Evolutionary conservation across 2,113 vertebrate genomes (phyloP), one percentile per base, ranked within the genome.

Genomic region (Machaerirhynchus nigripectus): DNA sequence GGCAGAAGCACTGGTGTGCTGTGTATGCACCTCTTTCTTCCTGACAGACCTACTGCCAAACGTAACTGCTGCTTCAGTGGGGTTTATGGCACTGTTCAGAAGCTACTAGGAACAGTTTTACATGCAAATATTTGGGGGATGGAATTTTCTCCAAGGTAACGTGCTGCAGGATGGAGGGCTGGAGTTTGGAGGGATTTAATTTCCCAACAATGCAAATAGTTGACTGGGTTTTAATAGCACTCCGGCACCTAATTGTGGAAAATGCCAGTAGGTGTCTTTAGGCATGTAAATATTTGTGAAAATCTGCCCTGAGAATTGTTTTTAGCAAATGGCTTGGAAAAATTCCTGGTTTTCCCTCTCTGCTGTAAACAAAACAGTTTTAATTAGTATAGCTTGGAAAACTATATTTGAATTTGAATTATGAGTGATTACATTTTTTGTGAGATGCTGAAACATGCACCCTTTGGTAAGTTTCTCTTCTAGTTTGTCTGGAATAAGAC

Each of bases 301-400:
- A 92, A 77, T 83, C 59, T 91, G 52, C 42, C 77, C 56, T 52
- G n/a, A 49, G 81, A 65, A 46, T 11, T 83, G 44, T 76, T 85
- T 87, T 85, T 75, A 90, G 71, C 15, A 88, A 92, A 86, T 3
- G 13, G 20, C n/a, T 90, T 88, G 71, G 92, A 85, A 89, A 94
- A 85, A 88, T 6, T n/a, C 22, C n/a, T 49, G 1, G 0, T 63
- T 83, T 76, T 83, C 40, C 23, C 20, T 46, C 67, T 71, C 21
- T 83, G 70, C 40, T 90, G 46, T 88, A 73, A 90, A 78, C 17
- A n/a, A 37, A 81, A 1, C 10, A 52, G 9, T 55, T 78, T 87
- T 87, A 65, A 78, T 89, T 74, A 60, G 13, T 19, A 13, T 35
- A 52, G 24, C 35, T 91, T 84, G 69, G 44, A 82, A 84, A 84